phyloP scores from a whole-genome alignment of 2,888 invertebrate species.

The Lucinisca nassula region DNA sequence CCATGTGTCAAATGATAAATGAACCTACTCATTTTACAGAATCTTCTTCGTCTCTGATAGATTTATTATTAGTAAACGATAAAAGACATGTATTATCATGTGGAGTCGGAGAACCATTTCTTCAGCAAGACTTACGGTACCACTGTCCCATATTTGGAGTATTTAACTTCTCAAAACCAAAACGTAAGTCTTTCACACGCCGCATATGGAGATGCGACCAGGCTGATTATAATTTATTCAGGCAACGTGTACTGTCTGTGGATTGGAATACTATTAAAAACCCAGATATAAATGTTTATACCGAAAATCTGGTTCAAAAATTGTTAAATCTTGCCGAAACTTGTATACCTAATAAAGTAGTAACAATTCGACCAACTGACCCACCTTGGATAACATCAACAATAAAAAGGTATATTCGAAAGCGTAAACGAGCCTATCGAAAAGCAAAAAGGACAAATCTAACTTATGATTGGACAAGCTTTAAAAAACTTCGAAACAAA shows the following conservation, averaged over 20 bases:
- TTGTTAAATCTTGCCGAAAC: not conserved
- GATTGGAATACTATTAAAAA: not conserved
- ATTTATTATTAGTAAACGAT: not conserved
- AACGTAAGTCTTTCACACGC: too few species aligned
- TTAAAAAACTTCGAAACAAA: not conserved
- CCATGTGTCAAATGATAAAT: not conserved
- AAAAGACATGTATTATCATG: not conserved
- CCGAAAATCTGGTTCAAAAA: not conserved
- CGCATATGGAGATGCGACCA: constrained; percentile 3
- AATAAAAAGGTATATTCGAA: not conserved
- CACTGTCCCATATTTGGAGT: constrained; percentile 9
- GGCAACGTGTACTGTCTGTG: not conserved
- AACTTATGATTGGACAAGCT: not conserved
- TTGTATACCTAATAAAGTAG: too few species aligned
- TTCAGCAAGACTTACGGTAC: not conserved
- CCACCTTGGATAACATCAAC: too few species aligned
- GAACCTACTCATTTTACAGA: constrained; percentile 15
- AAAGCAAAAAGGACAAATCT: not conserved
- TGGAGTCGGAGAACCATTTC: constrained; percentile 7
- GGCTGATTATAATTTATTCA: not conserved
- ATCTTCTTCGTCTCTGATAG: constrained; percentile 2
- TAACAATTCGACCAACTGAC: too few species aligned
- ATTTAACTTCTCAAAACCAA: too few species aligned
- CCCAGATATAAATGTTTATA: not conserved
- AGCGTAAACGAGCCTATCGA: not conserved